Percentiles rank a stretch among this genome's conserved stretches.
These are phyloP conservation scores for Hypomesus transpacificus DNA, from an alignment of 2,113 vertebrate species.

Conservation along the genomic window DNA sequence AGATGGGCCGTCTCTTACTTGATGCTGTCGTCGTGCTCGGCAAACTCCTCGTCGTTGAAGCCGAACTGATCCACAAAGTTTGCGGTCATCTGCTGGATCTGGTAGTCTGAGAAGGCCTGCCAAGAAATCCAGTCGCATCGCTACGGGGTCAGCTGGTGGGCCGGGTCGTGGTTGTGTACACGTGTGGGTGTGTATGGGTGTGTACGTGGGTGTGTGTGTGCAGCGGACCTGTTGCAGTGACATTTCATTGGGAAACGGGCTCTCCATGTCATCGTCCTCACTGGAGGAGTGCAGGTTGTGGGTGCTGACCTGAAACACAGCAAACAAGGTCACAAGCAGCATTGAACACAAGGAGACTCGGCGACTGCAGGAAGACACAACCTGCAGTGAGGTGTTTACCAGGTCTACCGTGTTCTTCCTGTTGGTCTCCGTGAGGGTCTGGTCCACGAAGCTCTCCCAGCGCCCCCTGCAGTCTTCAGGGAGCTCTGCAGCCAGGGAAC, in stretches of 20 bases:
- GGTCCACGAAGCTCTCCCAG: conserved; percentile 94
- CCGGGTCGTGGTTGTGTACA: background rate
- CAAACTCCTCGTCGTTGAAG: conserved; percentile 96
- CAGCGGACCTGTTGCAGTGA: conserved; percentile 87
- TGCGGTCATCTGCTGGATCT: conserved; percentile 97
- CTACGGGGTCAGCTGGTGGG: background rate
- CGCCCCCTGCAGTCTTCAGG: conserved; percentile 89
- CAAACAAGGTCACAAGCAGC: background rate
- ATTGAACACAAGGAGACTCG: background rate
- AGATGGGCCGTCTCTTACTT: conserved; percentile 69
- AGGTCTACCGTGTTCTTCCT: conserved; percentile 90
- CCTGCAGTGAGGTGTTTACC: conserved; percentile 60
- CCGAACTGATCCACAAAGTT: conserved; percentile 97
- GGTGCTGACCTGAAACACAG: conserved; percentile 77
- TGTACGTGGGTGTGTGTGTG: background rate
- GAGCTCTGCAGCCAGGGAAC: conserved; percentile 72
- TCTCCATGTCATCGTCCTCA: conserved; percentile 91
- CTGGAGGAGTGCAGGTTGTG: conserved; percentile 90
- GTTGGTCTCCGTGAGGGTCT: conserved; percentile 88
- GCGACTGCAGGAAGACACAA: too few species aligned
- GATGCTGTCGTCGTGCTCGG: conserved; percentile 90
- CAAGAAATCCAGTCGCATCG: conserved; percentile 10
- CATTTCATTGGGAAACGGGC: conserved; percentile 89
- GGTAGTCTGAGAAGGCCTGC: conserved; percentile 97
- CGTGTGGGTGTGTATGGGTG: too few species aligned